A percentile compares a stretch with the other conserved stretches of the same genome.
phyloP scores from a whole-genome alignment of 2,797 vertebrate genomes.

The Hipposideros larvatus region DNA sequence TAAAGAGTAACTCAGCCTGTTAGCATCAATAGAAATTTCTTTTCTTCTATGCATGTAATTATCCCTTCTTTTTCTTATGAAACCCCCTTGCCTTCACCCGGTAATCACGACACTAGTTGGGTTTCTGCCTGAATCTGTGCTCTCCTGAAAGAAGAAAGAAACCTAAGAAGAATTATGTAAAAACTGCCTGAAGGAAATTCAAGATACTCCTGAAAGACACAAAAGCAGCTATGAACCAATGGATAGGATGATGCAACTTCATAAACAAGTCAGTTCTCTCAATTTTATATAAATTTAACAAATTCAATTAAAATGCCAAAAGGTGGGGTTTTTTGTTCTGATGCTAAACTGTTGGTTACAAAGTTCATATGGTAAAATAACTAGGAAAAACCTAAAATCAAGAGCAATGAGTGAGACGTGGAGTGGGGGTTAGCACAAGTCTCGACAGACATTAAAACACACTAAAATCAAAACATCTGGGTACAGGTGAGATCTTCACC shows the following conservation, averaged over 20 bases:
- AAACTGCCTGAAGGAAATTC: neutral
- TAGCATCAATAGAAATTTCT: no score
- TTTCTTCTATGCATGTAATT: no score
- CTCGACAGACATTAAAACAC: neutral
- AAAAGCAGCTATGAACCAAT: neutral
- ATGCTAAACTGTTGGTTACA: neutral
- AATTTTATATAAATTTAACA: neutral
- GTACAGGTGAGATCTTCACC: no score
- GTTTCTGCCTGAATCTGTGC: no score
- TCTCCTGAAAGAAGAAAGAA: neutral
- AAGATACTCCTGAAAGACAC: neutral
- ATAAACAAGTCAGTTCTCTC: neutral
- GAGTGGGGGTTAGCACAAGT: neutral
- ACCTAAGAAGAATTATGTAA: neutral
- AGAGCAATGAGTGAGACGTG: neutral
- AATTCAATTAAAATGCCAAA: neutral
- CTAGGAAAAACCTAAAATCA: neutral
- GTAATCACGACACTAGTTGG: no score
- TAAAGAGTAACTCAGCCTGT: no score
- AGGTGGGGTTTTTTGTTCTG: neutral
- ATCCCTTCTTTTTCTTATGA: no score
- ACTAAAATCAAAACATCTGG: neutral
- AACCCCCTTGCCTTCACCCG: no score
- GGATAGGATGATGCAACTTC: neutral
- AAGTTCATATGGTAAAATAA: neutral